A percentile compares a stretch with the other conserved stretches of the same genome.
These are phyloP conservation scores for Colius striatus DNA, from an alignment of 2,113 vertebrate species.

Conservation along the genomic window DNA sequence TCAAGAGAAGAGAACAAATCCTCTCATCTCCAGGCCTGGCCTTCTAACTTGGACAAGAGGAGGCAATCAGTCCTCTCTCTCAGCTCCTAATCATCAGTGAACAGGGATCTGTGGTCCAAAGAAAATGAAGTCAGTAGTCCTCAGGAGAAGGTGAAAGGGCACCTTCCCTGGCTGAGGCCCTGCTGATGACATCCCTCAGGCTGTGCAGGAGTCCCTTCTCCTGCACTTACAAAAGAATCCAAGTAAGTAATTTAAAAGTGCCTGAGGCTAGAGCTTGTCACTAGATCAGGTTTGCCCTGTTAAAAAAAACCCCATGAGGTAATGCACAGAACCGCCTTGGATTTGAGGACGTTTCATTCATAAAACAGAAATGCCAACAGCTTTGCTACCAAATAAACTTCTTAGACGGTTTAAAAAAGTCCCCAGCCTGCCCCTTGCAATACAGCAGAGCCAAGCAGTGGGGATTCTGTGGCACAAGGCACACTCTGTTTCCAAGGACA, in stretches of 20 bases:
- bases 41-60: neutral
- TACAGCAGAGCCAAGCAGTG: neutral
- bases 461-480: neutral
- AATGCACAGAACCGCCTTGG: neutral
- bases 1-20: neutral
- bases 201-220: neutral
- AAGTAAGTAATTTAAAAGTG: neutral
- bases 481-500: neutral
- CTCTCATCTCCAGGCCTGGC: neutral
- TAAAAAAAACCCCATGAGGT: conserved; percentile 10
- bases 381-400: neutral
- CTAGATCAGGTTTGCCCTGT: neutral
- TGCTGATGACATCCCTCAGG: neutral
- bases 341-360: conserved; percentile 7
- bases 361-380: conserved; percentile 5
- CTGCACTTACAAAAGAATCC: conserved; percentile 18
- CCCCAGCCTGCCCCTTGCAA: neutral
- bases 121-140: neutral
- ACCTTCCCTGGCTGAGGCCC: neutral
- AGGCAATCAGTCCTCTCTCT: neutral
- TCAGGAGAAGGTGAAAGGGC: conserved; percentile 12
- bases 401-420: neutral
- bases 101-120: neutral
- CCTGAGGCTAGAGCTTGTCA: conserved; percentile 19
- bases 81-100: neutral